Percentiles rank a stretch among this genome's conserved stretches.
Evolutionary conservation across 2,888 invertebrate species (phyloP).

Genomic region (Dorcus parallelipipedus): DNA sequence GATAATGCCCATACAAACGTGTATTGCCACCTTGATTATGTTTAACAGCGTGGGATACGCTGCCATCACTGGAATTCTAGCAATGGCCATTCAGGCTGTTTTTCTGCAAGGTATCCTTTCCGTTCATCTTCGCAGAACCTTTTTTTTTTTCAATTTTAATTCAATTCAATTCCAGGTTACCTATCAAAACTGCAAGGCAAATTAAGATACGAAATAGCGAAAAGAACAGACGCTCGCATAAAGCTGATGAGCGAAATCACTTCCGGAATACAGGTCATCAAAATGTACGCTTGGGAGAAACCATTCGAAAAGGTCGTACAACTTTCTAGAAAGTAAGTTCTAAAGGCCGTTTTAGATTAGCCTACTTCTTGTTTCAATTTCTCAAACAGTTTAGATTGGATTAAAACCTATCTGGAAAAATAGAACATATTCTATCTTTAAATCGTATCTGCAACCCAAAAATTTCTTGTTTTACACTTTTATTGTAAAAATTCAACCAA

Average conservation of each 20-base stretch:
- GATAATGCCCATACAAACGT: constrained; percentile 74
- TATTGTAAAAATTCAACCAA: no score
- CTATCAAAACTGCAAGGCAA: constrained; percentile 49
- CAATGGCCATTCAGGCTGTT: constrained; percentile 55
- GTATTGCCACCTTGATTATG: constrained; percentile 60
- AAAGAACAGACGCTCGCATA: constrained; percentile 63
- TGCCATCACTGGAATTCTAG: constrained; percentile 59
- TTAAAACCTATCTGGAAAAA: no score
- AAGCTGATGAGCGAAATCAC: constrained; percentile 73
- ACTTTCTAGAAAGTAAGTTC: constrained; percentile 56
- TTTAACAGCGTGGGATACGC: constrained; percentile 55
- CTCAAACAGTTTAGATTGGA: no score
- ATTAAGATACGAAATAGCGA: constrained; percentile 50
- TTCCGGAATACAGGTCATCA: constrained; percentile 70
- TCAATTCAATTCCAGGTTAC: constrained; percentile 42
- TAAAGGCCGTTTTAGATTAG: neutral
- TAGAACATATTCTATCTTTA: no score
- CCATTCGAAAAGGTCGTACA: constrained; percentile 64
- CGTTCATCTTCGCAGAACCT: neutral
- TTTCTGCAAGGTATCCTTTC: constrained; percentile 50
- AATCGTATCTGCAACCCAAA: no score
- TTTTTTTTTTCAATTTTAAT: neutral
- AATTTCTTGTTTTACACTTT: no score
- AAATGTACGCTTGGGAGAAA: constrained; percentile 77
- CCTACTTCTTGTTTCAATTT: no score